These are phyloP conservation scores for Toxotes jaculatrix DNA, from an alignment of 2,113 vertebrate species.

Conservation along the genomic window DNA sequence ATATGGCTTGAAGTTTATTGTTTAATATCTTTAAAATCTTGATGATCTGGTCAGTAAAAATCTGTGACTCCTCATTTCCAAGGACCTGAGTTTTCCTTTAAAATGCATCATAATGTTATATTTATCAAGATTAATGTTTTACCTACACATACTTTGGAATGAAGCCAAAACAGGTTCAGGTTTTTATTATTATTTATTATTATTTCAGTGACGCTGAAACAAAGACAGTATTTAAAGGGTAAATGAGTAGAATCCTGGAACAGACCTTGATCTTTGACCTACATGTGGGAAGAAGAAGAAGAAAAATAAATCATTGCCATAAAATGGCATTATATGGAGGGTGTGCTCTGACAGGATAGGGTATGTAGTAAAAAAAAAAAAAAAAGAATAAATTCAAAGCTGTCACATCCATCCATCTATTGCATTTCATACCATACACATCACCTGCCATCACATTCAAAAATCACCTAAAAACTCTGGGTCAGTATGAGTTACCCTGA, in stretches of 20 bases:
- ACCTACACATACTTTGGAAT: neutral
- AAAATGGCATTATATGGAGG: neutral
- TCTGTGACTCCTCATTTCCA: conserved; percentile 20
- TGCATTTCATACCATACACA: neutral
- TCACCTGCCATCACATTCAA: conserved; percentile 4
- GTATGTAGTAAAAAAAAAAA: neutral
- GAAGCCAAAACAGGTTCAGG: neutral
- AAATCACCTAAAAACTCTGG: neutral
- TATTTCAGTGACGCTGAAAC: neutral
- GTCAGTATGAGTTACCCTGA: neutral
- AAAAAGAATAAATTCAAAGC: neutral
- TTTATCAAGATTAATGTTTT: conserved; percentile 17
- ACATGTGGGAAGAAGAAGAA: neutral
- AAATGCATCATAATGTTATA: conserved; percentile 26
- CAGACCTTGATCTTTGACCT: conserved; percentile 2
- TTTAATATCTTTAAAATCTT: conserved; percentile 55
- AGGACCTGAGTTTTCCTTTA: conserved; percentile 15
- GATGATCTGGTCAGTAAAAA: conserved; percentile 33
- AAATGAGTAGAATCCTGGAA: neutral
- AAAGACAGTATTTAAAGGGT: neutral
- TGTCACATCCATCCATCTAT: conserved; percentile 3
- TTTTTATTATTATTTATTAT: neutral
- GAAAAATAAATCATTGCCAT: neutral
- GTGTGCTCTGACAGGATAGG: conserved; percentile 3
- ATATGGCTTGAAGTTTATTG: conserved; percentile 44